Evolutionary conservation across 2,113 vertebrate species (phyloP), one percentile per base, ranked within the genome.

Genomic region (Lathamus discolor): DNA sequence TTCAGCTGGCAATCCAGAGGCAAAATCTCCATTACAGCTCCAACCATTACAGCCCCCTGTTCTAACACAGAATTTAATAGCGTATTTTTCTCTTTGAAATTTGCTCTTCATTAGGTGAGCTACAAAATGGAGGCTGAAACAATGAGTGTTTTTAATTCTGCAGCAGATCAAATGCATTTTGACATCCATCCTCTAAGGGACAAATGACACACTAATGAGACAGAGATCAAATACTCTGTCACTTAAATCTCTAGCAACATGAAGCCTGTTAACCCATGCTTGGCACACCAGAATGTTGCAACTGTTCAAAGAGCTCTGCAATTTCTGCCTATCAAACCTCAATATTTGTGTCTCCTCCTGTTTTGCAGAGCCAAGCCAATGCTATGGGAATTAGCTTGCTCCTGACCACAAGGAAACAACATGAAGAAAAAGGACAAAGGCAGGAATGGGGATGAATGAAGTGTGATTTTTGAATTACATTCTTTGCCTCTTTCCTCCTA

Each of bases 121-220:
- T 70, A 48, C 61, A 55, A 78, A 86, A 96, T 7, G 52, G 92
- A 68, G 79, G 8, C 51, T 55, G 86, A 78, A 90, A 94, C 93
- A 94, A 93, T 11, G 28, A 81, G 51, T 15, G 51, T 24, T 79
- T 92, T 52, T 72, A 87, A 72, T n/a, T 59, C 8, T 61, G 64
- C 82, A 86, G 76, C 88, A 82, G 68, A 92, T 95, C 85, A 96
- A 93, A 95, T 25, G 41, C 61, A 44, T 62, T 75, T 28, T 67
- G 73, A 68, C 62, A 77, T 75, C 16, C 61, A 43, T 23, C 54
- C 35, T 64, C 46, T 22, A 31, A 39, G 37, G 19, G 94, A 68
- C 54, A 80, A 95, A 66, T 41, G 46, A 54, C 88, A 81, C 76
- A 3, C 35, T 96, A 85, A 91, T 80, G 59, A 87, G 6, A 7